Evolutionary conservation across 1,140 invertebrate genomes (phyloP), one percentile per base, ranked within the genome.

Genomic region (Harpegnathos saltator): DNA sequence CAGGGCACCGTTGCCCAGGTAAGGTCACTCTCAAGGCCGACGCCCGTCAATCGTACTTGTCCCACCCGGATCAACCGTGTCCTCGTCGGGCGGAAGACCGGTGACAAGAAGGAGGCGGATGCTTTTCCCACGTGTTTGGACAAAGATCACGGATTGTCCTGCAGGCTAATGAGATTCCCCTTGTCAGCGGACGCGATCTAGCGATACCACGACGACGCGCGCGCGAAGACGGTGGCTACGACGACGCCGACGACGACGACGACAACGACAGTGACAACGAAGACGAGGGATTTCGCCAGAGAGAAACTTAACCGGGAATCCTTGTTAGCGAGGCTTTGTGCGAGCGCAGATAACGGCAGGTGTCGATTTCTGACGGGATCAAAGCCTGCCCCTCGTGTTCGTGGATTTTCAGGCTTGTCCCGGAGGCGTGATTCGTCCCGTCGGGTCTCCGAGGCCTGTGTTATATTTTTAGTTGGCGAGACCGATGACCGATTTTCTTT

Each of bases 81-180:
- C 86, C 75, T 71, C 56, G 62, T 52, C 15, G 66, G 86, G 75
- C 52, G 59, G 69, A 75, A 84, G 66, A 69, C 69, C 58, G 58
- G 38, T 17, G 52, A 80, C 44, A 74, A 74, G 29, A 68, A 78
- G 72, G 26, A 75, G 77, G 44, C 50, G 56, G 56, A 74, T 56
- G 68, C 81, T 62, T 84, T n/a, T 69, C 52, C 84, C 74, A 73
- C 50, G 68, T 89, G 86, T 89, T 89, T 89, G 87, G 73, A 85
- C 87, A 88, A 88, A 89, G 87, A 89, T 89, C 86, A 85, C 80
- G 78, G 66, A 84, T 85, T 83, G 86, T 88, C 86, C 72, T 74
- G 62, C 63, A 54, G 33, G 78, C 87, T 89, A 89, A 89, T 88
- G 87, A 89, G 87, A 89, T 85, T 87, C 73, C 68, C 83, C 87